Conservation (phyloP, 2,113 vertebrate genomes). For the Neolamprologus modestus region DNA sequence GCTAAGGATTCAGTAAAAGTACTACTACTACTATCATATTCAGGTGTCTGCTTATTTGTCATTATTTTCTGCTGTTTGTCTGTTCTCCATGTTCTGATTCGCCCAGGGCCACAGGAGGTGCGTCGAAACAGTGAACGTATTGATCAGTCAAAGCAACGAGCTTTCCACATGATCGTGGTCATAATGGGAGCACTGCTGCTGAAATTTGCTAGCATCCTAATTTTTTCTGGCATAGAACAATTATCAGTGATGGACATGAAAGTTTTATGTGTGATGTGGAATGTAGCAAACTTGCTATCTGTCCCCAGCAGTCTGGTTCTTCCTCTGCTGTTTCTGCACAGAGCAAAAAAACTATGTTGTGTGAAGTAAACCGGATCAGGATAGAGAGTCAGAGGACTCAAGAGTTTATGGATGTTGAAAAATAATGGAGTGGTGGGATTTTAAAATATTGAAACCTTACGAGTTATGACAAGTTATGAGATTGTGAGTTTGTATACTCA, state of each 20-base stretch:
- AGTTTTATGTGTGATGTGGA: fast-evolving
- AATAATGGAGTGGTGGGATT: neutral
- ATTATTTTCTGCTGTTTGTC: neutral
- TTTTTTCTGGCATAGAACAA: neutral
- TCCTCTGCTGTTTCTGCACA: neutral
- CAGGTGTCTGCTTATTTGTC: fast-evolving
- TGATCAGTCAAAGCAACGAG: neutral
- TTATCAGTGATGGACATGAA: neutral
- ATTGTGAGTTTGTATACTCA: neutral
- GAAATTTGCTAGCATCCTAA: fast-evolving
- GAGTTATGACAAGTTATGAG: neutral
- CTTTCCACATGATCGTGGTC: neutral
- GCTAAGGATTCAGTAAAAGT: neutral
- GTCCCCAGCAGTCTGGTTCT: neutral
- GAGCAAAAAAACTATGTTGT: neutral
- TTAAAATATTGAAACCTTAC: neutral
- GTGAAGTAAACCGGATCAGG: fast-evolving
- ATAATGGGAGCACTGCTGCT: neutral
- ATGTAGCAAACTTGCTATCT: neutral
- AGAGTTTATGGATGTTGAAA: neutral
- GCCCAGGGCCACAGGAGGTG: fast-evolving
- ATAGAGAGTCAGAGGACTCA: fast-evolving
- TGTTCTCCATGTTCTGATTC: neutral
- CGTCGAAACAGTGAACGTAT: fast-evolving
- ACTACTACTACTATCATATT: fast-evolving